Percentiles rank a stretch among this genome's conserved stretches.
Evolutionary conservation across 1,140 invertebrate species (phyloP).

Genomic region (Apocrypta bakeri): DNA sequence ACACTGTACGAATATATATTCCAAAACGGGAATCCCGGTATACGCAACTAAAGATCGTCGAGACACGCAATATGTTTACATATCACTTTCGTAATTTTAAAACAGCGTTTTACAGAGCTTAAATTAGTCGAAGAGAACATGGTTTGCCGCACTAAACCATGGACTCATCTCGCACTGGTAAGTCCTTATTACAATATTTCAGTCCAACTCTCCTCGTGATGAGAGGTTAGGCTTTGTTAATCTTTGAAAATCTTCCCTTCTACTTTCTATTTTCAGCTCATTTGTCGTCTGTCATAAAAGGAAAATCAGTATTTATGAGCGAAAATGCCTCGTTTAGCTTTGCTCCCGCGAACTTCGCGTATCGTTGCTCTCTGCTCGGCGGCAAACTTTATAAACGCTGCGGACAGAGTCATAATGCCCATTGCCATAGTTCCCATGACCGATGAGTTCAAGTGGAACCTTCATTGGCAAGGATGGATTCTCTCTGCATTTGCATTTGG

Average conservation of each 20-base stretch:
- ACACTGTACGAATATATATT: no score
- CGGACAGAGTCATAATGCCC: conserved; percentile 87
- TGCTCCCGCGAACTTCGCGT: conserved; percentile 76
- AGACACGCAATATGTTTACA: conserved; percentile 42
- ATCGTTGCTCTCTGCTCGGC: conserved; percentile 83
- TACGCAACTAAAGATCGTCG: neutral
- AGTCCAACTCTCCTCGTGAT: neutral
- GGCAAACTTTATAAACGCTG: conserved; percentile 88
- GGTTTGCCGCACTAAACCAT: conserved; percentile 28
- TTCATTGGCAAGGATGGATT: conserved; percentile 87
- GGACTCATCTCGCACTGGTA: conserved; percentile 28
- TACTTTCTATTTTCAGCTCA: neutral
- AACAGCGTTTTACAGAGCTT: conserved; percentile 18
- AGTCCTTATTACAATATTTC: neutral
- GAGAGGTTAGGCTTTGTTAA: conserved; percentile 35
- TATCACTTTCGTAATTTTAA: conserved; percentile 11
- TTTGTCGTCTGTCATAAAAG: neutral
- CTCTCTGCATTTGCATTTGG: conserved; percentile 87
- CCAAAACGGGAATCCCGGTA: neutral
- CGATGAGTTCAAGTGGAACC: conserved; percentile 83
- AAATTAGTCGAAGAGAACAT: conserved; percentile 3
- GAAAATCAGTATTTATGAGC: conserved; percentile 8
- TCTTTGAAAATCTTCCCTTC: neutral
- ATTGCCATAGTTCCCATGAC: conserved; percentile 87
- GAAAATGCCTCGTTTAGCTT: conserved; percentile 71